Base-by-base conservation (phyloP, 2,797 vertebrate species). In the Coccyzus lansbergi region DNA sequence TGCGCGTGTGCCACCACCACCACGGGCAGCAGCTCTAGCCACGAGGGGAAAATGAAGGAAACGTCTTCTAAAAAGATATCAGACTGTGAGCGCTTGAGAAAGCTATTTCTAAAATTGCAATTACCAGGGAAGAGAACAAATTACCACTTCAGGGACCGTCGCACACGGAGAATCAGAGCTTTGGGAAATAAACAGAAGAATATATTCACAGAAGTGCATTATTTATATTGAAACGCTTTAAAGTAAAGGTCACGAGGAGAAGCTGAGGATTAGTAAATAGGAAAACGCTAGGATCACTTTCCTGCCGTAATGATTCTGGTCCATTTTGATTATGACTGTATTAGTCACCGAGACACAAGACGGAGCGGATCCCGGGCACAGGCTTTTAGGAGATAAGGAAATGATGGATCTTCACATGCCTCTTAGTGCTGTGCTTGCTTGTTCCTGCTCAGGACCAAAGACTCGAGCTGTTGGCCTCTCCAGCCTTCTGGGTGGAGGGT, bases 71-170 rank as follows among this genome's bases (percentile, higher is more conserved):
- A 75, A 92, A 93, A 76, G 48, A 85, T 87, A 94, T 83, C 94
- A 91, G 96, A 96, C 96, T 95, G 96, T 42, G 81, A 96, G 89
- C 91, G 64, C 95, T 96, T 95, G 94, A 94, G 93, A 97, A 97
- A 97, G 96, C 97, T 95, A 90, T 97, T 98, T 97, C 97, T 97
- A 97, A 97, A 96, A 97, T 97, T 97, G 97, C 97, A 98, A 97
- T 97, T 98, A 97, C 97, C 97, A 90, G 95, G 94, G 90, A 97
- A 95, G 95, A 94, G 97, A 97, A 95, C 96, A 97, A 97, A 98
- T 98, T 96, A 97, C 94, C 96, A 93, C 97, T 98, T 97, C 96
- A 97, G 97, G 98, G 97, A 96, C 95, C 60, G 92, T 97, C 94
- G 92, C 97, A 97, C 96, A 86, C 80, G 92, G 97, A 96, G 94